These are phyloP conservation scores for Drosophila pegasa DNA, from an alignment of 2,888 invertebrate genomes.

Conservation along the genomic window DNA sequence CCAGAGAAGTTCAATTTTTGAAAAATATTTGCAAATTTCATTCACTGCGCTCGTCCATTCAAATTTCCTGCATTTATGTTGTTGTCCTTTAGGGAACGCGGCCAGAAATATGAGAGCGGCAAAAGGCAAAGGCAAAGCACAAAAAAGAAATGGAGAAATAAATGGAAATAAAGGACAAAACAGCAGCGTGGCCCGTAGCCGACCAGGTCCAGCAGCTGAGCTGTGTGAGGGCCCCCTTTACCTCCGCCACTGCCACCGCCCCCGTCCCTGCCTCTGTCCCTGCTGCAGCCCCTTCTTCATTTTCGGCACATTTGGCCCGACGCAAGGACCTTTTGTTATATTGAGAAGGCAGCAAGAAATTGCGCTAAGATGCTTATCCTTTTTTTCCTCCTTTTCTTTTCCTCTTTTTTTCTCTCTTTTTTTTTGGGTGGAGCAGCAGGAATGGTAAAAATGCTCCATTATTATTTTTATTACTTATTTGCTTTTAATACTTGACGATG, in stretches of 20 bases:
- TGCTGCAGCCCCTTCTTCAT: conserved; percentile 39
- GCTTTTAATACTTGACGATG: conserved; percentile 80
- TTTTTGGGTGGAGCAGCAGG: conserved; percentile 54
- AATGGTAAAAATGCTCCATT: conserved; percentile 81
- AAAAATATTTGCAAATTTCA: conserved; percentile 83
- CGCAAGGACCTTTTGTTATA: conserved; percentile 82
- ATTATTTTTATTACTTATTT: conserved; percentile 81
- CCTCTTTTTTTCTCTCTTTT: conserved; percentile 48
- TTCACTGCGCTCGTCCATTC: conserved; percentile 82
- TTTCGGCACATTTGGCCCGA: conserved; percentile 76
- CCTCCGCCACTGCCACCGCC: not conserved
- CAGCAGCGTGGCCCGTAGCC: conserved; percentile 48
- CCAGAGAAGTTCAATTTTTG: conserved; percentile 82
- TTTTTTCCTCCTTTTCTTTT: conserved; percentile 49
- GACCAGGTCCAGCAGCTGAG: conserved; percentile 69
- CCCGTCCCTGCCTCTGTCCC: not conserved
- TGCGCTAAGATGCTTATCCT: conserved; percentile 81
- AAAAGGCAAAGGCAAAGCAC: conserved; percentile 17
- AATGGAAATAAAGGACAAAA: conserved; percentile 78
- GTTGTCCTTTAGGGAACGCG: conserved; percentile 70
- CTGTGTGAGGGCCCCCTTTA: conserved; percentile 24
- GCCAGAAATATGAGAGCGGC: conserved; percentile 44
- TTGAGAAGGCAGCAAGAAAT: conserved; percentile 80
- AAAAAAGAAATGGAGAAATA: conserved; percentile 47
- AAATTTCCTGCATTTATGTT: conserved; percentile 80